Conservation (phyloP, 2,113 vertebrate species). For the Megaceryle maxima region DNA sequence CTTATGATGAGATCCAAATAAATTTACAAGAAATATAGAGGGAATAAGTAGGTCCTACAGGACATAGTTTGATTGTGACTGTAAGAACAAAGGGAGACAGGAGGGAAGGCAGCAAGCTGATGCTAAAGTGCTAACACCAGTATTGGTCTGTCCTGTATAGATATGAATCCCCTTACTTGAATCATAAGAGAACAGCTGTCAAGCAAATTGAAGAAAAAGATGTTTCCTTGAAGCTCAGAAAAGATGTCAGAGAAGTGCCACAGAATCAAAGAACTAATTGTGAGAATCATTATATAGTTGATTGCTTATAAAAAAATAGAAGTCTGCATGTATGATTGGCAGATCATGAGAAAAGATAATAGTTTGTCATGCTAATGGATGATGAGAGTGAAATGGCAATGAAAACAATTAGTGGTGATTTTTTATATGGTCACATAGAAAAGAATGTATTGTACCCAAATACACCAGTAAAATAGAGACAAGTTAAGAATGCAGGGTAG, state of each 20-base stretch:
- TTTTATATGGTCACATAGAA: background rate
- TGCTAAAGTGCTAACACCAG: background rate
- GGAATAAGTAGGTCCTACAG: background rate
- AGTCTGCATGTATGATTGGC: background rate
- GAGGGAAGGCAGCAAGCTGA: background rate
- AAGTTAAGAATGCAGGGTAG: background rate
- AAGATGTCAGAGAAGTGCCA: background rate
- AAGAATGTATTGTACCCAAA: background rate
- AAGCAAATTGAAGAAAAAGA: background rate
- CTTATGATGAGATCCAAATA: background rate
- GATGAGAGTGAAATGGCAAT: background rate
- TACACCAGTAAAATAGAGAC: background rate
- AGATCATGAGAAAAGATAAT: conserved; percentile 10
- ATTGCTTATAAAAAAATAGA: background rate
- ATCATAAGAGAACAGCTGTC: background rate
- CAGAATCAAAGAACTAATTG: background rate
- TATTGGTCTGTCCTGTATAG: background rate
- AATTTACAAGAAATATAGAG: background rate
- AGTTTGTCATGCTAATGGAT: background rate
- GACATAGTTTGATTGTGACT: background rate
- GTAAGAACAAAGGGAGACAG: background rate
- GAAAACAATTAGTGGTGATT: background rate
- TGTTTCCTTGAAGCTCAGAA: background rate
- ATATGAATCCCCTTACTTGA: background rate
- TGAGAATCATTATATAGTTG: background rate